These are phyloP conservation scores for Listronotus bonariensis DNA, from an alignment of 1,140 invertebrate species.

Conservation along the genomic window DNA sequence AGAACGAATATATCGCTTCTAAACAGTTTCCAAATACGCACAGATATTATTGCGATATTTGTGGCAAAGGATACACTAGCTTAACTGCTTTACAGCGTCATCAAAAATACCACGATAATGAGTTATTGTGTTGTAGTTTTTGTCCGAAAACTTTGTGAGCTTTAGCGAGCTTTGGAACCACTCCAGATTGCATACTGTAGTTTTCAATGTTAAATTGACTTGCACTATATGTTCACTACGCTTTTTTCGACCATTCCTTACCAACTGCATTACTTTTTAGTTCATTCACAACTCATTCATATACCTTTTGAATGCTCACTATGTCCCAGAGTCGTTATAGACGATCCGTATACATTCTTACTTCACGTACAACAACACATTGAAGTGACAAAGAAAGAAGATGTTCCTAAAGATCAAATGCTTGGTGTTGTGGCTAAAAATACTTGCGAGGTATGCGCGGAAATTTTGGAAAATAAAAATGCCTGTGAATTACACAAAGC, in stretches of 20 bases:
- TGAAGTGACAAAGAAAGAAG: neutral
- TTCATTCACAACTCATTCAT: neutral
- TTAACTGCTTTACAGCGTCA: neutral
- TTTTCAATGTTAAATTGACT: neutral
- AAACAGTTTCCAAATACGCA: neutral
- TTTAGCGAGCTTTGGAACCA: neutral
- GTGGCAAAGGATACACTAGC: neutral
- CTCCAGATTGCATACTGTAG: neutral
- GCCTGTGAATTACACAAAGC: too few relatives aligned
- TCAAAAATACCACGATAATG: neutral
- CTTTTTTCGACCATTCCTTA: neutral
- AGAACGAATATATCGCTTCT: too few relatives aligned
- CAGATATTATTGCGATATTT: neutral
- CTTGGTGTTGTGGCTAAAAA: too few relatives aligned
- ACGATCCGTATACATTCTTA: neutral
- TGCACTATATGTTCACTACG: neutral
- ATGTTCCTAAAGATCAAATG: too few relatives aligned
- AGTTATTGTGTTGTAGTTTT: neutral
- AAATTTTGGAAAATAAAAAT: too few relatives aligned
- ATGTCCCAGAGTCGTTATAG: neutral
- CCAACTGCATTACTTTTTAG: neutral
- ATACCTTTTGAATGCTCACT: neutral
- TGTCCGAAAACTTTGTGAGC: neutral
- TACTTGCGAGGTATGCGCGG: slow-evolving; percentile 1
- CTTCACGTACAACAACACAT: neutral